Percentiles rank a stretch among this genome's conserved stretches.
Evolutionary conservation across 2,113 vertebrate species (phyloP).

Genomic region (Labeo rohita): DNA sequence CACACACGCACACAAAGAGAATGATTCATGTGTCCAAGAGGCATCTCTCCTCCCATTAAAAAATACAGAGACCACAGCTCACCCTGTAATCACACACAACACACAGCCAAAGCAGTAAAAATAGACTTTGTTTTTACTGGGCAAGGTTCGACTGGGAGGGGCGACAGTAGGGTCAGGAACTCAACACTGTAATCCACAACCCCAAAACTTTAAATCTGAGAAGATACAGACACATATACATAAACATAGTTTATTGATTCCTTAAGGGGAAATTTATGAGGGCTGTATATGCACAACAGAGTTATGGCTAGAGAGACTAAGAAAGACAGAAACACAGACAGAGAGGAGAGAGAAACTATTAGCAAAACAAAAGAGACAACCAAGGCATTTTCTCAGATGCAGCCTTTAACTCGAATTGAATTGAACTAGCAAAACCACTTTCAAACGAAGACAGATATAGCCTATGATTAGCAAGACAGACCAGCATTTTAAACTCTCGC

Average conservation of each 20-base stretch:
- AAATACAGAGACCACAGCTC: conserved; percentile 33
- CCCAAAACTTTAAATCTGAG: conserved; percentile 15
- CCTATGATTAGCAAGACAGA: conserved; percentile 6
- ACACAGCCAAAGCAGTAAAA: conserved; percentile 25
- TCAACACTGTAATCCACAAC: conserved; percentile 29
- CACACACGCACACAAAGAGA: background rate
- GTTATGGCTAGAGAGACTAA: background rate
- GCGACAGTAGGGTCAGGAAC: background rate
- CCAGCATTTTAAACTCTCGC: background rate
- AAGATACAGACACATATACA: background rate
- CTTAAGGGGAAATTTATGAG: background rate
- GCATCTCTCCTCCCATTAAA: conserved; percentile 18
- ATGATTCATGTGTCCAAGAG: background rate
- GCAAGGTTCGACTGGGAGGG: conserved; percentile 31
- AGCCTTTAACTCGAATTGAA: background rate
- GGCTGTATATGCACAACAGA: background rate
- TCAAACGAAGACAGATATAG: background rate
- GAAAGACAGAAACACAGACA: background rate
- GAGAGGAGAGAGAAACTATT: background rate
- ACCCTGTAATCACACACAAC: conserved; percentile 37
- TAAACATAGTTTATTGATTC: conserved; percentile 9
- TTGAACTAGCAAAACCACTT: conserved; percentile 9
- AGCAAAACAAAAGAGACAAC: background rate
- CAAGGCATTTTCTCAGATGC: background rate
- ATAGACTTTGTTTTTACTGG: conserved; percentile 37